These are phyloP conservation scores for Heteronetta atricapilla DNA, from an alignment of 2,113 vertebrate species.

Conservation along the genomic window DNA sequence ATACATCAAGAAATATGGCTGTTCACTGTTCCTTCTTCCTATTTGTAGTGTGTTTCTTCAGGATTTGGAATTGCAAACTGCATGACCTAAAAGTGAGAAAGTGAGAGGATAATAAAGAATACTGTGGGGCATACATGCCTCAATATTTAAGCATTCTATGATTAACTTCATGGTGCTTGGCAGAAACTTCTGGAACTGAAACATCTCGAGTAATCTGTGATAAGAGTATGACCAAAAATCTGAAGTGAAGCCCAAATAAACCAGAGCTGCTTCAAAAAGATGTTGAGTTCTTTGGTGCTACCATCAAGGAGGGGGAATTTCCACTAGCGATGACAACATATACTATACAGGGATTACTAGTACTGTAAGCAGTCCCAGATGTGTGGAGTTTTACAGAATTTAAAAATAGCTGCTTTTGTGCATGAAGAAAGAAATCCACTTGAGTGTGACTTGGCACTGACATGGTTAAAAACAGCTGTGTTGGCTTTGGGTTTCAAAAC, in stretches of 20 bases:
- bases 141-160: background rate
- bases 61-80: background rate
- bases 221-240: background rate
- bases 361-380: constrained; percentile 35
- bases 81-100: background rate
- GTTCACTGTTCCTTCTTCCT: background rate
- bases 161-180: accelerated
- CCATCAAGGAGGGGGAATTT: background rate
- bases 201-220: background rate
- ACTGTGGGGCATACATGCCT: background rate
- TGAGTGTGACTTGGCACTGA: constrained; percentile 43
- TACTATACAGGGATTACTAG: background rate
- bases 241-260: background rate
- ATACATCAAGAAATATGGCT: background rate
- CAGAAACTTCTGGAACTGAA: background rate
- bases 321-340: background rate
- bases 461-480: constrained; percentile 49
- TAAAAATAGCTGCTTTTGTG: constrained; percentile 49
- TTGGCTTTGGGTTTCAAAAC: background rate
- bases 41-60: background rate
- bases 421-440: constrained; percentile 13
- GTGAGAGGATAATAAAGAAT: background rate
- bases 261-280: constrained; percentile 17
- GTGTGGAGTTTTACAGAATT: constrained; percentile 15
- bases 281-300: background rate